These are phyloP conservation scores for Scaptomyza graminum DNA, from an alignment of 1,140 invertebrate species.

Conservation along the genomic window DNA sequence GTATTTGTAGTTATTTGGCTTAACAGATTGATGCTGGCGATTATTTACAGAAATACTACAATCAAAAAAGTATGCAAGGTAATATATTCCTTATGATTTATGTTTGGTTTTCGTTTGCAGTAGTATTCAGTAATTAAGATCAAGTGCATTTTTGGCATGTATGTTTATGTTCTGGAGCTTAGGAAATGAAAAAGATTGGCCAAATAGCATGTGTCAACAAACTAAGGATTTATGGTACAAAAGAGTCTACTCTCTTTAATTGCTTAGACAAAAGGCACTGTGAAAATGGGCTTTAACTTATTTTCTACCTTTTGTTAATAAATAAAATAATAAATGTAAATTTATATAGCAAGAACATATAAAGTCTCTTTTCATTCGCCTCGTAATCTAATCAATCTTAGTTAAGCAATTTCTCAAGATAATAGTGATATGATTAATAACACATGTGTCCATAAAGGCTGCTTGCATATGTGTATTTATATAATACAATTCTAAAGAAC, in stretches of 20 bases:
- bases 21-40: background rate
- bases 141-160: background rate
- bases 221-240: no score
- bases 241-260: background rate
- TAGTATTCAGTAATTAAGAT: no score
- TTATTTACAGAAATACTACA: conserved; percentile 15
- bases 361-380: conserved; percentile 40
- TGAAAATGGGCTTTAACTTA: background rate
- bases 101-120: background rate
- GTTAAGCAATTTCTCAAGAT: conserved; percentile 40
- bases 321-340: no score
- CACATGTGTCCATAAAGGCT: conserved; percentile 48
- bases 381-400: conserved; percentile 65
- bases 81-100: conserved; percentile 13
- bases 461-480: conserved; percentile 32
- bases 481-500: conserved; percentile 67
- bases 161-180: background rate
- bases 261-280: background rate
- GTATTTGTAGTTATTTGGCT: background rate
- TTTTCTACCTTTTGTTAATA: no score
- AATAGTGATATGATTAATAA: conserved; percentile 72
- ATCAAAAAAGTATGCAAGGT: background rate
- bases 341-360: background rate
- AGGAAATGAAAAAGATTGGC: background rate
- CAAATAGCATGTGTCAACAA: background rate